A percentile compares a stretch with the other conserved stretches of the same genome.
phyloP scores from a whole-genome alignment of 2,113 vertebrate genomes.

The Gymnogyps californianus region DNA sequence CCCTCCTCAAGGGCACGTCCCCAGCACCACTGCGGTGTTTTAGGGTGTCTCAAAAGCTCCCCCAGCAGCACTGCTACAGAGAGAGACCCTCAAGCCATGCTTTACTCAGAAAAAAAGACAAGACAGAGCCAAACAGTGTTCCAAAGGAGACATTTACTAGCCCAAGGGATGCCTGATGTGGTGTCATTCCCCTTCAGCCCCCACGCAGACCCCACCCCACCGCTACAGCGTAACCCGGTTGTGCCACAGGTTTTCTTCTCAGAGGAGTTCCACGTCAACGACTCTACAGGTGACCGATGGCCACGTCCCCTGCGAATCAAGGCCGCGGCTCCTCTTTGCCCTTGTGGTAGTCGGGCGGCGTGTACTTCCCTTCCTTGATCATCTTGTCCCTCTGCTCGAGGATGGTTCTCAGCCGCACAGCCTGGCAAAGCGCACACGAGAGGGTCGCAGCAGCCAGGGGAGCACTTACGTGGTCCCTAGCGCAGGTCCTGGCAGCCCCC shows the following conservation, averaged over 20 bases:
- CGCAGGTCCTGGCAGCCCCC: neutral
- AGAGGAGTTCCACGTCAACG: accelerated
- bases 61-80: neutral
- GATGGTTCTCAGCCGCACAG: conserved; percentile 69
- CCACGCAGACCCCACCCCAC: neutral
- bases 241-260: accelerated
- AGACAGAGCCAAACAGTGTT: neutral
- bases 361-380: conserved; percentile 87
- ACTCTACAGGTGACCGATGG: accelerated
- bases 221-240: accelerated
- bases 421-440: conserved; percentile 63
- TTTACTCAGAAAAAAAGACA: neutral
- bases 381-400: conserved; percentile 80
- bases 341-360: conserved; percentile 71
- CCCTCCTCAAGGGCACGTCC: neutral
- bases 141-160: neutral
- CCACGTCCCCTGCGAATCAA: neutral
- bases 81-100: accelerated
- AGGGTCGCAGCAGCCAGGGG: neutral
- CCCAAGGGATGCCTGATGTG: accelerated
- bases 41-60: neutral
- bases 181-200: neutral
- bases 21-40: accelerated
- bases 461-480: accelerated
- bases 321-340: conserved; percentile 64